Conservation (phyloP, 2,797 vertebrate species). For the Hafferia zeledoni region DNA sequence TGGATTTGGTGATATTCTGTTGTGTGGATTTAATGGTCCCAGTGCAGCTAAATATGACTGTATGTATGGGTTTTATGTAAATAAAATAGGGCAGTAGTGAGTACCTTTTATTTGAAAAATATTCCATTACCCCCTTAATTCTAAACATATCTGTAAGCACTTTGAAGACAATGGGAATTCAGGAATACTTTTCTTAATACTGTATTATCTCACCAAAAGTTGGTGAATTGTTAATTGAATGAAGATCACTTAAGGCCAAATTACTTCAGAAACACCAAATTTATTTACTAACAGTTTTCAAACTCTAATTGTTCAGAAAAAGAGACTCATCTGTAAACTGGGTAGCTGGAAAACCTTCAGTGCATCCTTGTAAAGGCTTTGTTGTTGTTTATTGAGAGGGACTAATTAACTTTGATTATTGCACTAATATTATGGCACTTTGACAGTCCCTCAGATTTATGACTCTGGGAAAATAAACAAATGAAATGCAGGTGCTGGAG, state of each 20-base stretch:
- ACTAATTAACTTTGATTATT: conserved; percentile 99
- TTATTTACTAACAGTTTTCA: conserved; percentile 52
- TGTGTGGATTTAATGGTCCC: background rate
- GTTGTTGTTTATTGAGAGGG: conserved; percentile 85
- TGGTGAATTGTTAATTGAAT: conserved; percentile 38
- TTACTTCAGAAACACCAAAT: conserved; percentile 11
- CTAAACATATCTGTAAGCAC: background rate
- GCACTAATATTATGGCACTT: conserved; percentile 96
- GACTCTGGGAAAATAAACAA: conserved; percentile 96
- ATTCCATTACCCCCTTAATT: background rate
- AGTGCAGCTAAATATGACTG: background rate
- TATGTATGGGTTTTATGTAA: background rate
- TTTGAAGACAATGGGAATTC: background rate
- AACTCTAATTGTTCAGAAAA: conserved; percentile 64
- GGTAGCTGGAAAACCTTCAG: conserved; percentile 71
- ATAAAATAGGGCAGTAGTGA: background rate
- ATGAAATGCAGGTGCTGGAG: conserved; percentile 99
- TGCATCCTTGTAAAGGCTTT: conserved; percentile 78
- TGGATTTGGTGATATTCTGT: background rate
- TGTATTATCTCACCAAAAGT: background rate
- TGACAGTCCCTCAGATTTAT: conserved; percentile 97
- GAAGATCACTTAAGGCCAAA: conserved; percentile 23
- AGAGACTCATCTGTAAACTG: conserved; percentile 56
- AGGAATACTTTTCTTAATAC: background rate
- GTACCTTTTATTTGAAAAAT: background rate